A percentile compares a stretch with the other conserved stretches of the same genome.
Evolutionary conservation across 30 jellyfish, hydroid and myxozoan genomes (phyloP).

Genomic region (Aurelia sp.): DNA sequence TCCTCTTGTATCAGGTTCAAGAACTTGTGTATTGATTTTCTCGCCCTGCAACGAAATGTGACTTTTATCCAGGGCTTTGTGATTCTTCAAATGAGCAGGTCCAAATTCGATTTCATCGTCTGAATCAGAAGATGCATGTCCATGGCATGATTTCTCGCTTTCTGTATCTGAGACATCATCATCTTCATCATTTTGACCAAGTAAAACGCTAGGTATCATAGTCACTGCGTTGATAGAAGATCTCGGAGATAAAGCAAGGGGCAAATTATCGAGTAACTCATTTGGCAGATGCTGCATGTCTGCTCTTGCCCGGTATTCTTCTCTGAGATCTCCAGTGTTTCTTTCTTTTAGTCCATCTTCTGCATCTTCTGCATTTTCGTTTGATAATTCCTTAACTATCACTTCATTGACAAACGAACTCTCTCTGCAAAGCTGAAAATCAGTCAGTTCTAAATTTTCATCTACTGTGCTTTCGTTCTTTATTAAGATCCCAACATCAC

Average conservation of each 20-base stretch:
- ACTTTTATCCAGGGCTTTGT: not conserved
- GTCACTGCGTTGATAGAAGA: slow-evolving; percentile 14
- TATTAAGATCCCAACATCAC: not conserved
- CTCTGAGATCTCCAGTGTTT: slow-evolving; percentile 54
- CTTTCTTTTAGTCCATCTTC: not conserved
- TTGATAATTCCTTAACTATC: slow-evolving; percentile 22
- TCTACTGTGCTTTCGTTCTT: not conserved
- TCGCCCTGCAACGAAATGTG: too few species aligned
- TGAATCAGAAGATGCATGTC: slow-evolving; percentile 37
- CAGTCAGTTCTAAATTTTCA: not conserved
- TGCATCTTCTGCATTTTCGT: slow-evolving; percentile 2
- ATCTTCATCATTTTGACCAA: slow-evolving; percentile 5
- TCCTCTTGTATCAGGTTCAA: too few species aligned
- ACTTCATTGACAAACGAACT: slow-evolving; percentile 53
- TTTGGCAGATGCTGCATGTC: slow-evolving; percentile 54
- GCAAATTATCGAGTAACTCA: slow-evolving; percentile 41
- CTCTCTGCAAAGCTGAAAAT: slow-evolving; percentile 29
- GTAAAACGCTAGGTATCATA: not conserved
- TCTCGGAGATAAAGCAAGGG: slow-evolving; percentile 23
- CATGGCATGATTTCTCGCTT: slow-evolving; percentile 1
- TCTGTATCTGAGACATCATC: slow-evolving; percentile 18
- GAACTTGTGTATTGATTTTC: too few species aligned
- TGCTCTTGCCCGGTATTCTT: slow-evolving; percentile 61
- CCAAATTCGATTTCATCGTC: slow-evolving; percentile 67
- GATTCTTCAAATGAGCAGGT: not conserved